Percentiles rank a stretch among this genome's conserved stretches.
Conservation (phyloP, 2,888 invertebrate genomes). For the Adineta ricciae region DNA sequence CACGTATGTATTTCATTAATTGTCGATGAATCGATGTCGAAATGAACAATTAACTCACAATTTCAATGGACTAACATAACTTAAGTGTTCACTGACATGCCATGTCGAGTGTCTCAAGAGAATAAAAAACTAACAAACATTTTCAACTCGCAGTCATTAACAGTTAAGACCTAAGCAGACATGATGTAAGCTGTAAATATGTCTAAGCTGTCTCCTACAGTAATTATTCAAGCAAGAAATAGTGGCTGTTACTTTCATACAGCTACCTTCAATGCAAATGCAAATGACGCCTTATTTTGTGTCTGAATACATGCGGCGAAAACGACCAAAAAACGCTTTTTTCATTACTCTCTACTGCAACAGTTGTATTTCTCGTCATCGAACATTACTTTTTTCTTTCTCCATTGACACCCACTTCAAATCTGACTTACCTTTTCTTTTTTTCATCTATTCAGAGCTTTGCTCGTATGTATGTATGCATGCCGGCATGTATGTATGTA, state of each 20-base stretch:
- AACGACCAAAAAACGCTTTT: not conserved
- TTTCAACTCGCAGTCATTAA: not conserved
- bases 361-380: not conserved
- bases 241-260: not conserved
- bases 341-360: not conserved
- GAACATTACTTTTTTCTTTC: not conserved
- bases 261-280: not conserved
- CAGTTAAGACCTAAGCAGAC: not conserved
- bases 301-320: not conserved
- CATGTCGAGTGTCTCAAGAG: not conserved
- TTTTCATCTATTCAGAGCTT: not conserved
- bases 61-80: not conserved
- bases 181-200: not conserved
- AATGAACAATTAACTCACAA: not conserved
- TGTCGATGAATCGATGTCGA: too few relatives aligned
- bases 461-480: not conserved
- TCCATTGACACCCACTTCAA: not conserved
- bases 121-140: not conserved
- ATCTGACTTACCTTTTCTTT: not conserved
- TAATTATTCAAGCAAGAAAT: not conserved
- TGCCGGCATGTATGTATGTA: not conserved
- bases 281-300: not conserved
- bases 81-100: not conserved
- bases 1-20: not conserved
- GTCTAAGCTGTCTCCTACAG: not conserved